phyloP scores from a whole-genome alignment of 2,113 vertebrate genomes.

The Forbesichthys agassizii region DNA sequence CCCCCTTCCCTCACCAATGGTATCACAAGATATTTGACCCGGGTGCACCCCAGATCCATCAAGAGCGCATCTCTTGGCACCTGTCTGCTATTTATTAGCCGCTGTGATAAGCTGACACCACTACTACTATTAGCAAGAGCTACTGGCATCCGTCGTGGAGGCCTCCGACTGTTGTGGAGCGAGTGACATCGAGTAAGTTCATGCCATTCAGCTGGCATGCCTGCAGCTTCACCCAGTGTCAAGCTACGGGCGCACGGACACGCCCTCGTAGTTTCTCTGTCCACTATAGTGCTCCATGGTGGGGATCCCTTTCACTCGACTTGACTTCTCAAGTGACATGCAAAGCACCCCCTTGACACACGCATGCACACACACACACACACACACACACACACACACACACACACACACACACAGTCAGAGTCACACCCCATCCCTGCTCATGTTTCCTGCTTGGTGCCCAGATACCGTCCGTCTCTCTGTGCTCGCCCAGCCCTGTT shows the following conservation, averaged over 20 bases:
- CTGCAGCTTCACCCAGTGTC: constrained; percentile 49
- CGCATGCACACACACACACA: not conserved
- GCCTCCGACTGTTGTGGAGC: constrained; percentile 41
- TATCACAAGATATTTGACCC: too few relatives aligned
- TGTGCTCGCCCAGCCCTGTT: constrained; percentile 8
- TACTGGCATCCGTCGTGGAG: constrained; percentile 51
- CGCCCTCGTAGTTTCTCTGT: constrained; percentile 4
- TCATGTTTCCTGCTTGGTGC: constrained; percentile 51
- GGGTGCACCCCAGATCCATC: not conserved
- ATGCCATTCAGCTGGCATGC: constrained; percentile 35
- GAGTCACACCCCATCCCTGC: constrained; percentile 26
- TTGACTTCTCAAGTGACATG: not conserved
- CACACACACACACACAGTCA: constrained; percentile 10
- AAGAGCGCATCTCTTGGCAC: not conserved
- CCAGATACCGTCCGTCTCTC: constrained; percentile 12
- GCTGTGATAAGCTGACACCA: constrained; percentile 34
- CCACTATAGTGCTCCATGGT: not conserved
- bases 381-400: not conserved
- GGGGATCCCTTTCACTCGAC: too few relatives aligned
- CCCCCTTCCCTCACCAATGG: too few relatives aligned
- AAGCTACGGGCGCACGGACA: constrained; percentile 5
- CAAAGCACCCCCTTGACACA: too few relatives aligned
- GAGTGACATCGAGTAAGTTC: not conserved
- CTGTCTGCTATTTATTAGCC: constrained; percentile 28
- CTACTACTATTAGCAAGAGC: constrained; percentile 36